These are phyloP conservation scores for Anser cygnoides DNA, from an alignment of 2,113 vertebrate genomes.

Conservation along the genomic window DNA sequence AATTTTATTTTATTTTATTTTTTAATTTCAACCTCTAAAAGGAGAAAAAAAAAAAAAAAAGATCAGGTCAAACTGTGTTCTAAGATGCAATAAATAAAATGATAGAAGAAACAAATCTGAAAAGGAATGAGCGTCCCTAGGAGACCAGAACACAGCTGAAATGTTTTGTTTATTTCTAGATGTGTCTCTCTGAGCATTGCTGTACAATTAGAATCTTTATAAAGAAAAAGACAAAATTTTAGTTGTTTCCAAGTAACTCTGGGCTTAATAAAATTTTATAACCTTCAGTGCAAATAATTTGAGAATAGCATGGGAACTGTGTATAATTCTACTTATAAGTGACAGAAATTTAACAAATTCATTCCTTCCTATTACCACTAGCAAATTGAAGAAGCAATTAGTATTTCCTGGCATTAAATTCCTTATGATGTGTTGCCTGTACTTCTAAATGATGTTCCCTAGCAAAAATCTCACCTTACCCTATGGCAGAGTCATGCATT, in stretches of 20 bases:
- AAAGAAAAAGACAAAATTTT: neutral
- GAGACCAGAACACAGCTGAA: neutral
- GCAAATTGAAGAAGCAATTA: neutral
- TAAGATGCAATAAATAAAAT: neutral
- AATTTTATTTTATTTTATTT: too few relatives aligned
- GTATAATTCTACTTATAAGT: neutral
- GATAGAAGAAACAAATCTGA: neutral
- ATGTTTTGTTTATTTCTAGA: neutral
- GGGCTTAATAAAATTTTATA: neutral
- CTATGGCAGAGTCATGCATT: neutral
- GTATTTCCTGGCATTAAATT: neutral
- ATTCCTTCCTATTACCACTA: neutral
- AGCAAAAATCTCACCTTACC: neutral
- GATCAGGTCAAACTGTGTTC: neutral
- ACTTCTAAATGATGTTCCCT: neutral
- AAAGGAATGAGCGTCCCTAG: neutral
- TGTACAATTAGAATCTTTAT: neutral
- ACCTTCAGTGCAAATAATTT: neutral
- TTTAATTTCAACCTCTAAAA: neutral
- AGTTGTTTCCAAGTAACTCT: neutral
- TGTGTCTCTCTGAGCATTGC: neutral
- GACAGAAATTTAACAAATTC: neutral
- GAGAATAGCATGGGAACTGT: neutral
- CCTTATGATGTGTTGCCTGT: neutral
- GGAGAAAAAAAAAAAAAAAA: neutral